phyloP scores from a whole-genome alignment of 2,888 invertebrate genomes.

The Panopea generosa region DNA sequence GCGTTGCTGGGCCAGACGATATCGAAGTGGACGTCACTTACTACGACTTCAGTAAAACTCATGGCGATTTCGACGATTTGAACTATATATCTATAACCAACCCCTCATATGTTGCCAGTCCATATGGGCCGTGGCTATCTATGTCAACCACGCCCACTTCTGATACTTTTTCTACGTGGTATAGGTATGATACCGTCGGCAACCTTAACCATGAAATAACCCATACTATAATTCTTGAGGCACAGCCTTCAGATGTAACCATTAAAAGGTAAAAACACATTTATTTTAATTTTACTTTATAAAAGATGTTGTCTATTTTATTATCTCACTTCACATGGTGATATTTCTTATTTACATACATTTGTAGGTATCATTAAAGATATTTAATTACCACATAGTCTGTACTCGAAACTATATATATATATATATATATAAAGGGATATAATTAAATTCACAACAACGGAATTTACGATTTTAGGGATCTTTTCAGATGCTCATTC shows the following conservation, averaged over 20 bases:
- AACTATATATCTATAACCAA: conserved; percentile 33
- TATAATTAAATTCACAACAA: too few species aligned
- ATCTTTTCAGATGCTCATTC: too few species aligned
- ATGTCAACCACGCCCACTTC: conserved; percentile 62
- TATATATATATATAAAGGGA: too few species aligned
- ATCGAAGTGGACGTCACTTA: conserved; percentile 53
- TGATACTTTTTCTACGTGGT: conserved; percentile 77
- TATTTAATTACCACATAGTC: too few species aligned
- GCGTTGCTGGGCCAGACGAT: conserved; percentile 37
- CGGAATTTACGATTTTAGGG: too few species aligned
- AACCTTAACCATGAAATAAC: conserved; percentile 26
- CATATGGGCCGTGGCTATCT: conserved; percentile 70
- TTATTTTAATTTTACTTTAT: not conserved
- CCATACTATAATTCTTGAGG: conserved; percentile 34
- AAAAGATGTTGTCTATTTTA: not conserved
- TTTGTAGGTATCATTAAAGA: too few species aligned
- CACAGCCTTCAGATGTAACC: conserved; percentile 33
- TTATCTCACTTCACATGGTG: not conserved
- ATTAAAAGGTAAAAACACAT: conserved; percentile 25
- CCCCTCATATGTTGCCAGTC: conserved; percentile 70
- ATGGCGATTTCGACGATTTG: conserved; percentile 55
- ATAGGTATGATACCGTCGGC: conserved; percentile 30
- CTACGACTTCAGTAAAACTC: conserved; percentile 63
- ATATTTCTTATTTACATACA: too few species aligned
- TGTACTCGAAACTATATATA: too few species aligned